Percentiles rank a stretch among this genome's conserved stretches.
Evolutionary conservation across 92 coral and sea anemone species (phyloP).

Genomic region (Actinernus sp.): DNA sequence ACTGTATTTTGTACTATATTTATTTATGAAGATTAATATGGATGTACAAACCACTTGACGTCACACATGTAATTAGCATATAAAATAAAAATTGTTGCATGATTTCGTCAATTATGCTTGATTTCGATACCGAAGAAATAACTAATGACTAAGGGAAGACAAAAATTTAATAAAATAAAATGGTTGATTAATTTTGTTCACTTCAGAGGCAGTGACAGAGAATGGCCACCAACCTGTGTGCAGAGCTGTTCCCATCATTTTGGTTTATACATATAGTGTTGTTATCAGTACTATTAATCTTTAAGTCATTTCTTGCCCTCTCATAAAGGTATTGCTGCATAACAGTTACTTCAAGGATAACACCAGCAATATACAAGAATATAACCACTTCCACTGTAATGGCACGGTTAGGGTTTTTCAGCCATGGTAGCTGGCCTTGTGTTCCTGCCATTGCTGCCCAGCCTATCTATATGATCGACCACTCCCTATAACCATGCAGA

Average conservation of each 20-base stretch:
- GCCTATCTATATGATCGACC: no score
- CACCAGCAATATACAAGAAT: conserved; percentile 74
- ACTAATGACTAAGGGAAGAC: no score
- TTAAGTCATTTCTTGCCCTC: conserved; percentile 66
- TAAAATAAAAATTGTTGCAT: no score
- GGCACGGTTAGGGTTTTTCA: conserved; percentile 65
- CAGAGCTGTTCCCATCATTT: conserved; percentile 36
- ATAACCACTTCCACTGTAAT: conserved; percentile 84
- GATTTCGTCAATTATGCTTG: no score
- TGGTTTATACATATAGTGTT: conserved; percentile 51
- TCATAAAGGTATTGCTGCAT: conserved; percentile 86
- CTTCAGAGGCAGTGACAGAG: conserved; percentile 2
- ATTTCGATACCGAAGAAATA: no score
- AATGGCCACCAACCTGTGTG: conserved; percentile 6
- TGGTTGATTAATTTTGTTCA: no score
- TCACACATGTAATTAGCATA: no score
- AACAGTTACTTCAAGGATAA: conserved; percentile 77
- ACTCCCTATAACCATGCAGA: no score
- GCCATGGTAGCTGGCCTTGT: conserved; percentile 34
- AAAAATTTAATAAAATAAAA: no score
- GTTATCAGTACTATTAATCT: conserved; percentile 13
- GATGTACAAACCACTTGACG: no score
- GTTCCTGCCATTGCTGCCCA: neutral
- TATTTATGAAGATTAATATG: no score
- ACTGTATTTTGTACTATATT: no score